A percentile compares a stretch with the other conserved stretches of the same genome.
Evolutionary conservation across 1,140 invertebrate species (phyloP).

Genomic region (Bombus huntii): DNA sequence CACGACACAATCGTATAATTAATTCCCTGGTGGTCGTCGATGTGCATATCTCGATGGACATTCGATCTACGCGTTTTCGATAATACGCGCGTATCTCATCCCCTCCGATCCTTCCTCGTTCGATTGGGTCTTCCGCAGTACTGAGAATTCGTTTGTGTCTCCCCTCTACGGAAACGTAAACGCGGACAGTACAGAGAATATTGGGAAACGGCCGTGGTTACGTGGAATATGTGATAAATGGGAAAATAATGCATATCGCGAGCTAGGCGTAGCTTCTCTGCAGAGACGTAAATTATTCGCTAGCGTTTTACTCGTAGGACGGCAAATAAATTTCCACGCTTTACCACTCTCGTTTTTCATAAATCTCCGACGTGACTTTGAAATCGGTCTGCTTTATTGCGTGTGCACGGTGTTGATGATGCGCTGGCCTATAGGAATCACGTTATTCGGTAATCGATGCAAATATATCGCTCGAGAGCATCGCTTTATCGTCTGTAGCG

Average conservation of each 20-base stretch:
- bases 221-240: not conserved
- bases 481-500: not conserved
- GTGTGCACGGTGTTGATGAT: not conserved
- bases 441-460: not conserved
- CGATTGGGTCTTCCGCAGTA: not conserved
- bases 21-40: not conserved
- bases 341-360: not conserved
- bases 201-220: too few relatives aligned
- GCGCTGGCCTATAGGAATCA: not conserved
- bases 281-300: conserved; percentile 5
- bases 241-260: conserved; percentile 20
- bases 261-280: not conserved
- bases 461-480: not conserved
- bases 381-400: not conserved
- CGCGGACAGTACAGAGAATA: not conserved
- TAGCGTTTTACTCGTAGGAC: not conserved
- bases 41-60: not conserved
- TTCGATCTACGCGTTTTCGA: not conserved
- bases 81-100: not conserved
- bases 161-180: not conserved
- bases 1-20: not conserved
- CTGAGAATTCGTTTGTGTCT: not conserved
- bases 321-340: not conserved
- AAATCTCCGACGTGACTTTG: not conserved
- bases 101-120: not conserved